phyloP scores from a whole-genome alignment of 1,140 invertebrate genomes.

The Euwallacea fornicatus region DNA sequence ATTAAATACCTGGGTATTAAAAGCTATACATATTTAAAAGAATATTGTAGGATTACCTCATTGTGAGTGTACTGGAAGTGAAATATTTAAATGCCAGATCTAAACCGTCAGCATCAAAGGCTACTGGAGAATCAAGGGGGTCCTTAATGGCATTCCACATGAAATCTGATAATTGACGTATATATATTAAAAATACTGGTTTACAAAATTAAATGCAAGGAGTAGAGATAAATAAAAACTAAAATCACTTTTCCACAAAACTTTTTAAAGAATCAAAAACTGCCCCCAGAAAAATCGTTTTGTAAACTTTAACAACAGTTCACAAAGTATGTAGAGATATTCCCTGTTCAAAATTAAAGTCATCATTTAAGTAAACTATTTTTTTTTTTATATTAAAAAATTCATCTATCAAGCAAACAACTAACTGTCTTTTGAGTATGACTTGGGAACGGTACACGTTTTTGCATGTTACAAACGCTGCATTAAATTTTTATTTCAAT shows the following conservation, averaged over 20 bases:
- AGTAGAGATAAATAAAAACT: no score
- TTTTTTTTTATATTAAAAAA: no score
- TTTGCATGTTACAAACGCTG: no score
- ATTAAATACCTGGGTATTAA: not conserved
- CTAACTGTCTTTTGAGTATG: no score
- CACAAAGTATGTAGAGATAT: no score
- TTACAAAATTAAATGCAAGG: constrained; percentile 15
- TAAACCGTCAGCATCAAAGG: constrained; percentile 87
- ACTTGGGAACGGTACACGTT: no score
- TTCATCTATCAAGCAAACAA: no score
- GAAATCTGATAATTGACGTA: constrained; percentile 65
- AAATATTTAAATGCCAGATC: constrained; percentile 94
- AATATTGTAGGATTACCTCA: constrained; percentile 59
- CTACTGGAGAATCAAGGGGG: constrained; percentile 81
- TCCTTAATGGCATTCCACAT: constrained; percentile 94
- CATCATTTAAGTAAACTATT: not conserved
- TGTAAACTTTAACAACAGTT: no score
- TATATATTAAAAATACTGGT: constrained; percentile 7
- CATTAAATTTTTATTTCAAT: no score
- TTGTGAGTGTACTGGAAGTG: constrained; percentile 88
- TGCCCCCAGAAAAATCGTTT: no score
- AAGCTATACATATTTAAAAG: not conserved
- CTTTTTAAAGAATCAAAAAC: no score
- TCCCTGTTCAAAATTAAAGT: not conserved
- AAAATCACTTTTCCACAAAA: no score